phyloP scores from a whole-genome alignment of 2,113 vertebrate species.

The Sphyrna mokarran region DNA sequence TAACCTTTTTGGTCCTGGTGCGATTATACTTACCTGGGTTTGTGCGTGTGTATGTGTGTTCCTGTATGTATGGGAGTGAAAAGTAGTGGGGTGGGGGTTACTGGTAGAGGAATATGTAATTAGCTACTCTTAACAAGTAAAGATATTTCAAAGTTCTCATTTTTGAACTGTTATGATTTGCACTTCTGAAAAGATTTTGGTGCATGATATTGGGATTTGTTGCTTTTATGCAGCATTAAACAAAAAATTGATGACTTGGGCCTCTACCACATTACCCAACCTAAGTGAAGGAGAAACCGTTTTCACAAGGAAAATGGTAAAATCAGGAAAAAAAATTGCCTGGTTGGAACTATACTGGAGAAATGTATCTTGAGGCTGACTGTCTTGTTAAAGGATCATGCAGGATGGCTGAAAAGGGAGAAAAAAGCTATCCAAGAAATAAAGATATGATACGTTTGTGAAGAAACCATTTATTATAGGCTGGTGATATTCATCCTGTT shows the following conservation, averaged over 20 bases:
- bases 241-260: not conserved
- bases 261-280: not conserved
- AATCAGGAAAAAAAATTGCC: not conserved
- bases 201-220: not conserved
- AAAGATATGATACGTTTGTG: not conserved
- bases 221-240: not conserved
- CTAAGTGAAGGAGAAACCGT: not conserved
- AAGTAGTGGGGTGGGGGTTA: not conserved
- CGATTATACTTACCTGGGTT: not conserved
- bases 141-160: not conserved
- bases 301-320: not conserved
- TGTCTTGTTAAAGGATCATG: not conserved
- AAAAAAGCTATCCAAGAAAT: not conserved
- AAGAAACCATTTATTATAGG: not conserved
- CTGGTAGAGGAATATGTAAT: not conserved
- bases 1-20: not conserved
- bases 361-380: not conserved
- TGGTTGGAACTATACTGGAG: not conserved
- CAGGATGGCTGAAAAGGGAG: not conserved
- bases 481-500: not conserved
- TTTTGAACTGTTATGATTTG: not conserved
- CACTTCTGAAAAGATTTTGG: not conserved
- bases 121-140: not conserved
- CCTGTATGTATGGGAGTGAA: too few species aligned
- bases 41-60: not conserved